Evolutionary conservation across 2,888 invertebrate genomes (phyloP).

Genomic region (Leistus spinibarbis): DNA sequence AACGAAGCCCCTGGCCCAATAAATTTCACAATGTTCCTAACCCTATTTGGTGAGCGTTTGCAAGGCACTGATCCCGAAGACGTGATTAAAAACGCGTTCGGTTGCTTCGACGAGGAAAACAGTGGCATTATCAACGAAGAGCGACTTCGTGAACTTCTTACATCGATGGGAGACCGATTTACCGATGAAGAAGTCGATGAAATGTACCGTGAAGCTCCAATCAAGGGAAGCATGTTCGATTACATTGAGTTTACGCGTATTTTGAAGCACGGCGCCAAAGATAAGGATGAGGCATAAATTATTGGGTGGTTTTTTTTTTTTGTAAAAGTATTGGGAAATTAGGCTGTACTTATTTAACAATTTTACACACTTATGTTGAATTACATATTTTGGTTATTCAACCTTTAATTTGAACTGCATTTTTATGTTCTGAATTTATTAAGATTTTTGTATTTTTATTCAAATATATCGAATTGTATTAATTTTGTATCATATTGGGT

Average conservation of each 20-base stretch:
- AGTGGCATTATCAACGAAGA: constrained; percentile 92
- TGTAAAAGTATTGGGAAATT: background rate
- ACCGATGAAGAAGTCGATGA: constrained; percentile 99
- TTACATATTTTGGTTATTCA: too few relatives aligned
- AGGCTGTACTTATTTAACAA: constrained; percentile 21
- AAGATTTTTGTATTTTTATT: background rate
- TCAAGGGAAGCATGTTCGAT: constrained; percentile 92
- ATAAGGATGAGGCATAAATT: constrained; percentile 88
- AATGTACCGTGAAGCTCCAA: constrained; percentile 98
- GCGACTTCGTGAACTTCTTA: constrained; percentile 90
- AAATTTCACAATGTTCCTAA: constrained; percentile 99
- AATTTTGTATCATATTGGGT: background rate
- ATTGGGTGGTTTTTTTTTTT: background rate
- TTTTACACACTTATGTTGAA: too few relatives aligned
- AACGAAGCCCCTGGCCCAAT: constrained; percentile 98
- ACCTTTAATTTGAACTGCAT: too few relatives aligned
- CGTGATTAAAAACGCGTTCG: constrained; percentile 99
- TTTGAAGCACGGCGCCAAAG: constrained; percentile 98
- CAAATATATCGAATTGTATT: background rate
- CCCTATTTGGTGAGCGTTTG: constrained; percentile 95
- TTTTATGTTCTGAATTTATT: background rate
- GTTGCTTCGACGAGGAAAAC: constrained; percentile 98
- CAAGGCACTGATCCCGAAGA: constrained; percentile 99
- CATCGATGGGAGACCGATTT: constrained; percentile 96
- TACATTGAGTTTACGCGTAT: constrained; percentile 99